Base-by-base conservation (phyloP, 1,140 invertebrate genomes). In the Triops longicaudatus region DNA sequence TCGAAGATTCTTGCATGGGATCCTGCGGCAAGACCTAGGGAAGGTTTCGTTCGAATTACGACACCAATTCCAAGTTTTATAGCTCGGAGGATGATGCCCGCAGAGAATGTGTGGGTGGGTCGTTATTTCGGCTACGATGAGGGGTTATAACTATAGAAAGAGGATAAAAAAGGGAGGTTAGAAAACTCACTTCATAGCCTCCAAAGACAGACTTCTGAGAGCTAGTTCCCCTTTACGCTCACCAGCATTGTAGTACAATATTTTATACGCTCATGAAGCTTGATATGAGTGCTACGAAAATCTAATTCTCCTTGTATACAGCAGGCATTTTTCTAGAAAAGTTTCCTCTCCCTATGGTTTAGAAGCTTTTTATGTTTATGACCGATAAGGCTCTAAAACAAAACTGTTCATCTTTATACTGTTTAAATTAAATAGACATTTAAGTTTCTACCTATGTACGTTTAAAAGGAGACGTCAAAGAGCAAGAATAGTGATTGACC, bases 121-220 rank as follows among this genome's bases (percentile, higher is more conserved):
- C 50, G 50, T 63, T 63, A 63, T 63, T 63, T 63, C 50, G 50
- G 50, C 3, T 17, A 63, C 14, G 50, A 63, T 63, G 50, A 63
- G 50, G 50, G 50, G 50, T 63, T 63, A 63, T 63, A 63, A 63
- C 50, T 63, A 63, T 63, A 63, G 50, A 63, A 63, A 63, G 50
- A 63, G 50, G 50, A 63, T 63, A 63, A 63, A 63, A 44, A 63
- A 17, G 50, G 50, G 50, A 63, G 50, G 50, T 22, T 63, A 22
- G 9, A 22, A 63, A 63, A 63, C 14, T 17, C 50, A 63, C 50
- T 63, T 63, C 50, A 63, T 63, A 63, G 50, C 50, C 50, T n/a
- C 31, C 7, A 63, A 63, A 17, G 14, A n/a, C 50, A 63, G 50
- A 63, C 50, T 63, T 63, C 50, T 14, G 50, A 9, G 14, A 63